Evolutionary conservation across 2,797 vertebrate species (phyloP), one percentile per base, ranked within the genome.

Genomic region (Anisognathus igniventris): DNA sequence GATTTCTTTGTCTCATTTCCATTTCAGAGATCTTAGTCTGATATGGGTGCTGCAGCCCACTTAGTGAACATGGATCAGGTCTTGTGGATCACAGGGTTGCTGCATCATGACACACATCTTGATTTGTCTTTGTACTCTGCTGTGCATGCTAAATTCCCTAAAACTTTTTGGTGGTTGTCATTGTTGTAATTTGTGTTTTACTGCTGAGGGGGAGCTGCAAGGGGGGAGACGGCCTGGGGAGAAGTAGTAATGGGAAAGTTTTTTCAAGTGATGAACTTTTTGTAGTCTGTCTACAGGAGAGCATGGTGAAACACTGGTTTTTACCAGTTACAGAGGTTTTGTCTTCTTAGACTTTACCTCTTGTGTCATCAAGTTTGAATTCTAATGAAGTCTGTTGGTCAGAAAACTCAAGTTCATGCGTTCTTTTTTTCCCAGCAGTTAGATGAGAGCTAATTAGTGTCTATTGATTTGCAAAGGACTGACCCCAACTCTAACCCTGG

Each of bases 381-480:
- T 92, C 61, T 70, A 93, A 86, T 94, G 47, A 83, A 77, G 39
- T 88, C 73, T 62, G 23, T 40, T 76, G 33, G 61, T 90, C 74
- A 56, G 57, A 74, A 91, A 91, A 62, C 68, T 84, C 30, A 33
- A 44, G 78, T 83, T 74, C 81, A 2, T 60, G 61, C 9, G 18
- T 80, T 88, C 64, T 67, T 77, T 91, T 88, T 61, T 88, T 84
- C 53, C 25, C 45, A 66, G 76, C 15, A 61, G 80, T 87, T 95
- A 85, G 68, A 72, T 75, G 84, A 94, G 68, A 94, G 33, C 86
- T 96, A 91, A 95, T 96, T 95, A 93, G 72, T 11, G 33, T 61
- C 51, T 75, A 87, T 96, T 91, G 92, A 95, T 96, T 92, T 91
- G 54, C 64, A 71, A 88, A 74, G 58, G 70, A 80, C 72, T 93